phyloP scores from a whole-genome alignment of 2,888 invertebrate genomes.

The Ennomos erosarius region DNA sequence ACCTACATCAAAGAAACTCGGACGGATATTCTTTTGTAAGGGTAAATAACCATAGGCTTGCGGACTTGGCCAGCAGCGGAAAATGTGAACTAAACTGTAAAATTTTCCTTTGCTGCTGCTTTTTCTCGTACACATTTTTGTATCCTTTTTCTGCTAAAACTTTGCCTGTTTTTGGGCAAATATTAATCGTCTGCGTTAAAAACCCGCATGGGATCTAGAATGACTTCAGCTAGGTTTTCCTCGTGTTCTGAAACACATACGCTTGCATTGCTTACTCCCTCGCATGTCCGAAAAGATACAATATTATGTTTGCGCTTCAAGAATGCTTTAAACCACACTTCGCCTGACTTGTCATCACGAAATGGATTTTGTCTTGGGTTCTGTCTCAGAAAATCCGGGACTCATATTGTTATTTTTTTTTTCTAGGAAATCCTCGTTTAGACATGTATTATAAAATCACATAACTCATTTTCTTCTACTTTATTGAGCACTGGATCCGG shows the following conservation, averaged over 20 bases:
- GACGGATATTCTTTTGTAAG: constrained; percentile 19
- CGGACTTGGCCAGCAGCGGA: constrained; percentile 29
- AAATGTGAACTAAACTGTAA: constrained; percentile 30
- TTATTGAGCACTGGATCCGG: no score
- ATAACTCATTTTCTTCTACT: no score
- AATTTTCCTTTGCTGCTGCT: constrained; percentile 17
- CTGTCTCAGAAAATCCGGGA: constrained; percentile 32
- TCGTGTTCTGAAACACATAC: constrained; percentile 47
- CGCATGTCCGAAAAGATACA: constrained; percentile 39
- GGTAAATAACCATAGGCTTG: constrained; percentile 30
- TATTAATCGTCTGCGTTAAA: constrained; percentile 4
- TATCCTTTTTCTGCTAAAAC: constrained; percentile 18
- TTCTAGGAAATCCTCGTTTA: constrained; percentile 30
- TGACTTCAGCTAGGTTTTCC: background rate
- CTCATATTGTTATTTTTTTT: constrained; percentile 25
- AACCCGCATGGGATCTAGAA: background rate
- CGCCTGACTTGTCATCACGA: constrained; percentile 33
- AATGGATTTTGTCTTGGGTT: constrained; percentile 31
- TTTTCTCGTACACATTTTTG: constrained; percentile 28
- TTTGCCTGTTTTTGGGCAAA: background rate
- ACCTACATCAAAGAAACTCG: no score
- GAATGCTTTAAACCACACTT: constrained; percentile 40
- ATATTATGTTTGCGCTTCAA: constrained; percentile 46
- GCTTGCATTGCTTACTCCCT: constrained; percentile 47
- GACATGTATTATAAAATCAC: no score